These are phyloP conservation scores for Sphaeridia pumilis DNA, from an alignment of 2,888 invertebrate genomes.

Conservation along the genomic window DNA sequence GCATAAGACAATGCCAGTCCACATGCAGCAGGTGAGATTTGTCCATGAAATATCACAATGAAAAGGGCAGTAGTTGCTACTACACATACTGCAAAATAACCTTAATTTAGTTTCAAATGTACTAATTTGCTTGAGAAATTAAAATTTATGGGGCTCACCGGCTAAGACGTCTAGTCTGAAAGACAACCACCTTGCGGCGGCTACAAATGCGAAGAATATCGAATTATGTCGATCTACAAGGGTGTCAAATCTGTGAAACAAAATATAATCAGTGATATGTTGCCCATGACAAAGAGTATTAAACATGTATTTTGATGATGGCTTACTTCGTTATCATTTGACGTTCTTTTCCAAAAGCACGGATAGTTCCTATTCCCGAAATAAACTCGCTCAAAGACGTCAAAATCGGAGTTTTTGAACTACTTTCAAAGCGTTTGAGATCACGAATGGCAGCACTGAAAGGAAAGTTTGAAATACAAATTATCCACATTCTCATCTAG, in stretches of 20 bases:
- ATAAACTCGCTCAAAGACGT: slow-evolving; percentile 49
- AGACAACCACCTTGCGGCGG: slow-evolving; percentile 46
- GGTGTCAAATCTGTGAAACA: slow-evolving; percentile 23
- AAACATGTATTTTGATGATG: not conserved
- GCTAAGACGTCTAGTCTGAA: slow-evolving; percentile 42
- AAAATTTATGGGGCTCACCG: slow-evolving; percentile 31
- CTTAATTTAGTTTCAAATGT: not conserved
- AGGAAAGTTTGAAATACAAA: slow-evolving; percentile 6
- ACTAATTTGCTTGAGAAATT: not conserved
- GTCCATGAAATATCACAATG: slow-evolving; percentile 27
- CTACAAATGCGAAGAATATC: slow-evolving; percentile 43
- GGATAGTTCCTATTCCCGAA: slow-evolving; percentile 50
- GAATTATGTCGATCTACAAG: slow-evolving; percentile 25
- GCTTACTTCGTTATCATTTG: slow-evolving; percentile 42
- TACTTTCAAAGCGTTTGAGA: slow-evolving; percentile 47
- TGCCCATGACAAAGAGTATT: not conserved
- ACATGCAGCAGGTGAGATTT: slow-evolving; percentile 27
- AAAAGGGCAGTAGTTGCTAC: slow-evolving; percentile 26
- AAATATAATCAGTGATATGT: slow-evolving; percentile 5
- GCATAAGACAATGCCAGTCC: slow-evolving; percentile 52
- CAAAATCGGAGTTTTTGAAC: slow-evolving; percentile 48
- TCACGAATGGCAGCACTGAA: slow-evolving; percentile 43
- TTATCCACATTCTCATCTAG: not conserved
- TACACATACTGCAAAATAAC: slow-evolving; percentile 22
- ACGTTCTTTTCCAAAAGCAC: slow-evolving; percentile 48